Base-by-base conservation (phyloP, 1,140 invertebrate species). In the Drosophila lini region DNA sequence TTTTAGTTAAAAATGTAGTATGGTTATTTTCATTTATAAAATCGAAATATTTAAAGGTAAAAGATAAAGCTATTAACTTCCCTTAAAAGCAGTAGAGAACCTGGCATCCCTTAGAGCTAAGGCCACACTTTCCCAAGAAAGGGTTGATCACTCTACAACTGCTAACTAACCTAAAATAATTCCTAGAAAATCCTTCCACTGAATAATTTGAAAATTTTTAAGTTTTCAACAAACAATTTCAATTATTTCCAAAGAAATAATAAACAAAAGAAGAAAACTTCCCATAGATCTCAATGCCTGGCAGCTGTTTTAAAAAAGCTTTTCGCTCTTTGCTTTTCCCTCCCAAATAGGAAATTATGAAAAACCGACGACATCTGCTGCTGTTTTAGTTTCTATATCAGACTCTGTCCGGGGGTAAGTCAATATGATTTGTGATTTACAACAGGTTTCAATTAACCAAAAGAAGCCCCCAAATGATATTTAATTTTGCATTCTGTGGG, bases 361-460 rank as follows among this genome's bases (percentile, higher is more conserved):
- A 71, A 71, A 71, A 71, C 69, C 31, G 42, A 50, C 69, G 44
- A 73, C 69, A 73, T 73, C 67, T 71, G 69, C 31, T 22, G 44
- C 31, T 41, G 52, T 71, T 70, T 71, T 16, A 11, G 64, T 22
- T 63, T 63, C 61, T 63, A 32, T 60, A 57, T 38, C 47, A n/a
- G 48, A 19, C 31, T 3, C 50, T 15, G 16, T 3, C 8, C 28
- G 53, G 36, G 22, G 22, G 55, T 19, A 8, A 48, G 69, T 73
- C 69, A 71, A 73, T 73, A 73, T 73, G 69, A 73, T 73, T 73
- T 73, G 69, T 73, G 69, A 73, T 73, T 73, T 73, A 73, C 69
- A 73, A 73, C 69, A 73, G 69, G 69, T 73, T 73, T 73, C 69
- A 73, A 73, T 73, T 73, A 73, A 73, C 69, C 65, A 71, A 73